A percentile compares a stretch with the other conserved stretches of the same genome.
phyloP scores from a whole-genome alignment of 2,113 vertebrate genomes.

The Gobio gobio region DNA sequence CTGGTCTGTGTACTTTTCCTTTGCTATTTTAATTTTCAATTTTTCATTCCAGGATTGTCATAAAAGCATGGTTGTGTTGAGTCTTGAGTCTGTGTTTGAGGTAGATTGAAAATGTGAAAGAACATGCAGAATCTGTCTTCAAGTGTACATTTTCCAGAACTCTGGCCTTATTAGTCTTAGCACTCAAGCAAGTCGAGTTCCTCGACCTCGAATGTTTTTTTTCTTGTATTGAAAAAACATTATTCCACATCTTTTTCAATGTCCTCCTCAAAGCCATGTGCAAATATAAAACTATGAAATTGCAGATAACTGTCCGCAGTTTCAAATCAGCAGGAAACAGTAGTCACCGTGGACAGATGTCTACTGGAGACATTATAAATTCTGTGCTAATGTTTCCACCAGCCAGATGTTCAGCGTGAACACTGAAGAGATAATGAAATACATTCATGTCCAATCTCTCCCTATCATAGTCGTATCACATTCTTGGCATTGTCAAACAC shows the following conservation, averaged over 20 bases:
- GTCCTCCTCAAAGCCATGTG: neutral
- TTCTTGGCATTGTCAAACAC: conserved; percentile 3
- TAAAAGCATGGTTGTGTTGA: neutral
- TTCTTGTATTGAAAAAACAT: neutral
- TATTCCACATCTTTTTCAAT: neutral
- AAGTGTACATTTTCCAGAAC: conserved; percentile 8
- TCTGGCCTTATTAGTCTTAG: conserved; percentile 20
- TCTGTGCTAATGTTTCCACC: conserved; percentile 20
- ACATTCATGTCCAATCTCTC: conserved; percentile 20
- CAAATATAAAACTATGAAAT: neutral
- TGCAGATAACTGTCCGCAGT: conserved; percentile 10
- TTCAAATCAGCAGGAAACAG: conserved; percentile 23
- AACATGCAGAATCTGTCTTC: conserved; percentile 13
- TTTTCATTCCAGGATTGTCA: neutral
- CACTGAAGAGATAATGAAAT: neutral
- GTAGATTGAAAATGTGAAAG: neutral
- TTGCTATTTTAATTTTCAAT: neutral
- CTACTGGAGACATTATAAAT: conserved; percentile 6
- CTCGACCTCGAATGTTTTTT: neutral
- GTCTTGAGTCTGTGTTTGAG: conserved; percentile 5
- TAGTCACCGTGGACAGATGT: conserved; percentile 22
- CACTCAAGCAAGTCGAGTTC: neutral
- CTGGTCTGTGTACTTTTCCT: neutral
- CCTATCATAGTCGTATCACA: neutral
- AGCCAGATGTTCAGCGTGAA: conserved; percentile 1